phyloP scores from a whole-genome alignment of 2,888 invertebrate species.

The Aphidius colemani region DNA sequence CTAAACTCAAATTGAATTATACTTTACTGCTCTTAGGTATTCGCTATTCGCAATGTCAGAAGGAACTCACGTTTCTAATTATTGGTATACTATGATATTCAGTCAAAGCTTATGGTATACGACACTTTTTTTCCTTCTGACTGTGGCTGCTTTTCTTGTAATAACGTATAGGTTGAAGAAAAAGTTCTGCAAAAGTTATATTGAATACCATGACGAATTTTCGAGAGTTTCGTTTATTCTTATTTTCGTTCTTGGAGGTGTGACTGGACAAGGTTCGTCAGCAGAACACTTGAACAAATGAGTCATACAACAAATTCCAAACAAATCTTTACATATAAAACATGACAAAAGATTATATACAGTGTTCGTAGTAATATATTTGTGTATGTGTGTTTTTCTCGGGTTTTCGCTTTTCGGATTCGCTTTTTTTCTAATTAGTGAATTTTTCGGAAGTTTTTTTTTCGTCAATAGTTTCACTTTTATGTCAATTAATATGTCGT shows the following conservation, averaged over 20 bases:
- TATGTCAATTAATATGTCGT: no score
- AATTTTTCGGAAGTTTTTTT: no score
- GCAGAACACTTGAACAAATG: no score
- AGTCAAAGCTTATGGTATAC: slow-evolving; percentile 38
- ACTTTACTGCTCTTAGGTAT: slow-evolving; percentile 37
- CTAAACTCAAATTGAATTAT: no score
- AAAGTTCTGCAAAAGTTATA: slow-evolving; percentile 26
- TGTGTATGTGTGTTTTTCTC: no score
- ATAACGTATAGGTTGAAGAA: slow-evolving; percentile 38
- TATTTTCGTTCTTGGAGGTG: slow-evolving; percentile 41
- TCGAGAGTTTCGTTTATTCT: slow-evolving; percentile 40
- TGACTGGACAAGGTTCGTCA: slow-evolving; percentile 46
- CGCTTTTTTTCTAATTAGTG: no score
- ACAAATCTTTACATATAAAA: no score
- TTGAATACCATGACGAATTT: slow-evolving; percentile 38
- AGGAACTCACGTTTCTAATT: slow-evolving; percentile 37
- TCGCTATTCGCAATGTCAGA: slow-evolving; percentile 43
- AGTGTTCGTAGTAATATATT: no score
- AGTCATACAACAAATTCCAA: no score
- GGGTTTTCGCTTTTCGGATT: no score
- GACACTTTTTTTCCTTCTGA: slow-evolving; percentile 35
- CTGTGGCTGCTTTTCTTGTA: slow-evolving; percentile 33
- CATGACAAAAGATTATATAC: no score
- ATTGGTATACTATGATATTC: slow-evolving; percentile 46
- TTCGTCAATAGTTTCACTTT: no score